Conservation (phyloP, 2,113 vertebrate genomes). For the Paedocypris sp. region DNA sequence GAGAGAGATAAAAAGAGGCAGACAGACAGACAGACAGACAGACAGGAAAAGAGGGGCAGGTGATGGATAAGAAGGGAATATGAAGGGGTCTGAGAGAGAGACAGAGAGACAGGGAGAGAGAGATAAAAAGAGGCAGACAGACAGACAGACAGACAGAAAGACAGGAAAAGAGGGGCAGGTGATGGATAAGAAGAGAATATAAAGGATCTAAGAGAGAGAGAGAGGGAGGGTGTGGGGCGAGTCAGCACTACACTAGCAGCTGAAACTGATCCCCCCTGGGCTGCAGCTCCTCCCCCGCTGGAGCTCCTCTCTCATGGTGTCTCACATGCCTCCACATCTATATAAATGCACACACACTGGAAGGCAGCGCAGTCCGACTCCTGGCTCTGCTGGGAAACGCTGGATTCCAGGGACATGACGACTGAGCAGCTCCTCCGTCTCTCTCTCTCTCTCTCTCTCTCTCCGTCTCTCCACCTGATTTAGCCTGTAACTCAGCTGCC, state of each 20-base stretch:
- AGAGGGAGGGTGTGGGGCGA: neutral
- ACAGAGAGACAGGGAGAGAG: too few species aligned
- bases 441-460: neutral
- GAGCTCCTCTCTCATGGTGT: slow-evolving; percentile 39
- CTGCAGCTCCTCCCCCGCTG: slow-evolving; percentile 30
- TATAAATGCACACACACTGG: slow-evolving; percentile 11
- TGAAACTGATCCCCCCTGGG: slow-evolving; percentile 49
- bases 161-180: too few species aligned
- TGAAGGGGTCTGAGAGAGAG: too few species aligned
- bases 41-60: neutral
- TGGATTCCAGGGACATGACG: slow-evolving; percentile 36
- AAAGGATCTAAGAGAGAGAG: too few species aligned
- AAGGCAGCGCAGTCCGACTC: neutral
- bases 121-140: too few species aligned
- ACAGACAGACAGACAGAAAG: too few species aligned
- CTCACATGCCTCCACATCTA: slow-evolving; percentile 9
- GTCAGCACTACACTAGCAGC: slow-evolving; percentile 45
- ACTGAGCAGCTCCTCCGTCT: neutral
- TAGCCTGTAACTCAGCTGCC: neutral
- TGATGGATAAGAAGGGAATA: too few species aligned
- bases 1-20: too few species aligned
- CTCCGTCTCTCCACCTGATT: slow-evolving; percentile 1
- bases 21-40: too few species aligned
- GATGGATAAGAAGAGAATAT: too few species aligned
- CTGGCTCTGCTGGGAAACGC: slow-evolving; percentile 19